phyloP scores from a whole-genome alignment of 2,113 vertebrate species.

The Sminthopsis crassicaudata region DNA sequence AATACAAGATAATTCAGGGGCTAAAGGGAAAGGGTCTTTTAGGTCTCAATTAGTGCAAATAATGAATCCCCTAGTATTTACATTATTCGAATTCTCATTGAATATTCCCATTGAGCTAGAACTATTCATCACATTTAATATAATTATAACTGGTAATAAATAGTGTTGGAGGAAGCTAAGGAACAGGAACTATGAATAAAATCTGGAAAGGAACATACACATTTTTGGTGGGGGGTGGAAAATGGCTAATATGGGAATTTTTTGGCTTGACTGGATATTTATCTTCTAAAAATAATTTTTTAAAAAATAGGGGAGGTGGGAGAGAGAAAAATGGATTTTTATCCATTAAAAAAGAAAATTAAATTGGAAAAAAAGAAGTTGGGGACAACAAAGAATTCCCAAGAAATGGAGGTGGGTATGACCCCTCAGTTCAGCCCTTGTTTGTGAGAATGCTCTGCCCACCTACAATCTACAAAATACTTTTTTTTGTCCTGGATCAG shows the following conservation, averaged over 20 bases:
- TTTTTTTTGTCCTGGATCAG: background rate
- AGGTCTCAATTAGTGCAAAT: background rate
- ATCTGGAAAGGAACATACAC: background rate
- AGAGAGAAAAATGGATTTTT: background rate
- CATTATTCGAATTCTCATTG: background rate
- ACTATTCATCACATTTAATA: background rate
- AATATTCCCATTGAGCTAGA: background rate
- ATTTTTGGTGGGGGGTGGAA: background rate
- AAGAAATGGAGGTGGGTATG: background rate
- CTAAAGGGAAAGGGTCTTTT: background rate
- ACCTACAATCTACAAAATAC: background rate
- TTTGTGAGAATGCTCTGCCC: background rate
- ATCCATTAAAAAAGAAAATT: background rate
- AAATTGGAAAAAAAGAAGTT: background rate
- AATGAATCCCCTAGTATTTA: background rate
- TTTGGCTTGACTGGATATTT: background rate
- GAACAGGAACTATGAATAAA: background rate
- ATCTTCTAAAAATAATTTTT: background rate
- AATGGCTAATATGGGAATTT: background rate
- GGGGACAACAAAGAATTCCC: background rate
- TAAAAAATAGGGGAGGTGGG: background rate
- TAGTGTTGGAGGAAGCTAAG: background rate
- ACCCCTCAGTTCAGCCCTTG: background rate
- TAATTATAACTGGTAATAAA: background rate
- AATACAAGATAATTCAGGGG: background rate